Evolutionary conservation across 1,140 invertebrate species (phyloP).

Genomic region (Eupristina koningsbergeri): DNA sequence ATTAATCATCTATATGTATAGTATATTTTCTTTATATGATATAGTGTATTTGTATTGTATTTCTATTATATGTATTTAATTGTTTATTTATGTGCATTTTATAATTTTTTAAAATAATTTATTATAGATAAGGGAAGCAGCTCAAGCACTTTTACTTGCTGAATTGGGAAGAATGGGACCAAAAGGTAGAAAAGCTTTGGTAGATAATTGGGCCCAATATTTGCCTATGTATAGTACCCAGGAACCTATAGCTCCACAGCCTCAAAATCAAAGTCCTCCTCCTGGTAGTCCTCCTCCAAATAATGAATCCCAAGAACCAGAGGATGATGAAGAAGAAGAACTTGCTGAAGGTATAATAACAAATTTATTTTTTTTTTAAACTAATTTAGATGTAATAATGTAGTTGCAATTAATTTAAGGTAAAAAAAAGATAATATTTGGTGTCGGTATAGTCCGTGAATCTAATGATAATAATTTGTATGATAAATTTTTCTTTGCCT

Average conservation of each 20-base stretch:
- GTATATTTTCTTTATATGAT: too few relatives aligned
- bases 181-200: conserved; percentile 91
- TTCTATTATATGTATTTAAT: too few relatives aligned
- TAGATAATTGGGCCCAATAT: conserved; percentile 96
- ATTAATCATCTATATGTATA: too few relatives aligned
- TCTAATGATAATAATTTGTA: too few relatives aligned
- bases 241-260: conserved; percentile 71
- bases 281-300: conserved; percentile 67
- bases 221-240: conserved; percentile 87
- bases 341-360: conserved; percentile 71
- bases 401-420: too few relatives aligned
- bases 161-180: conserved; percentile 92
- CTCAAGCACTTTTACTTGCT: conserved; percentile 94
- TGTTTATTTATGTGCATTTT: too few relatives aligned
- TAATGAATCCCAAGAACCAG: conserved; percentile 77
- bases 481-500: too few relatives aligned
- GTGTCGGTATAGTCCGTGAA: too few relatives aligned
- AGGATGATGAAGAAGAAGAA: conserved; percentile 90
- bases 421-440: too few relatives aligned
- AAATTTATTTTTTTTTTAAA: too few relatives aligned
- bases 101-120: conserved; percentile 21
- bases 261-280: conserved; percentile 66
- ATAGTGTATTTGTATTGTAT: too few relatives aligned
- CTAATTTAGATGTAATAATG: too few relatives aligned
- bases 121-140: conserved; percentile 90